phyloP scores from a whole-genome alignment of 1,140 invertebrate genomes.

The Macrotrachela quadricornifera region DNA sequence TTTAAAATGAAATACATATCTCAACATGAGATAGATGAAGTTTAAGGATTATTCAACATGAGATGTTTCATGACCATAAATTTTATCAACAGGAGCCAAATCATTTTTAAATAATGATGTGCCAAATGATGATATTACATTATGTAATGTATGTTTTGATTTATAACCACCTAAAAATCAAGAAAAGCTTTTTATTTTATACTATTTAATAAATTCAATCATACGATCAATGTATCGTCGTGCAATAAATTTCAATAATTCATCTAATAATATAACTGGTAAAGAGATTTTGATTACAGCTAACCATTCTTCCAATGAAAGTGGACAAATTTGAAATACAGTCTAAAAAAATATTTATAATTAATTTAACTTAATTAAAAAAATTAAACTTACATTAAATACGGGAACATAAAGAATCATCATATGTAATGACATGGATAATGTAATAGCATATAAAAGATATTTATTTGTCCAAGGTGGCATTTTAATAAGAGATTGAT shows the following conservation, averaged over 20 bases:
- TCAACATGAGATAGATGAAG: too few species aligned
- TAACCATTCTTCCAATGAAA: conserved; percentile 78
- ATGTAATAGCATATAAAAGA: conserved; percentile 84
- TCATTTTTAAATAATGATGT: too few species aligned
- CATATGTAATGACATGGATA: conserved; percentile 98
- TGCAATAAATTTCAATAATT: conserved; percentile 93
- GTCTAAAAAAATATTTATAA: conserved; percentile 40
- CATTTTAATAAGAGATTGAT: conserved; percentile 91
- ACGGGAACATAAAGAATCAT: conserved; percentile 96
- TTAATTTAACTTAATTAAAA: too few species aligned
- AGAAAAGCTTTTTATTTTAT: too few species aligned
- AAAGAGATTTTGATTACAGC: conserved; percentile 98
- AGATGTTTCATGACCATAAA: too few species aligned
- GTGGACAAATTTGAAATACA: conserved; percentile 96
- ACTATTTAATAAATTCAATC: neutral
- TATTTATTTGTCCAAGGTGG: conserved; percentile 95
- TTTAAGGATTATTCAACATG: too few species aligned
- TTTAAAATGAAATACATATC: too few species aligned
- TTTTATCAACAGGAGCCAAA: too few species aligned
- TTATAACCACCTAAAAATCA: too few species aligned
- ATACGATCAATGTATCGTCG: conserved; percentile 42
- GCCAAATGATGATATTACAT: too few species aligned
- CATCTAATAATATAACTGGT: conserved; percentile 93
- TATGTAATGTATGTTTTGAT: too few species aligned
- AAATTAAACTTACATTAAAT: conserved; percentile 59